Base-by-base conservation (phyloP, 1,140 invertebrate genomes). In the Ooceraea biroi region DNA sequence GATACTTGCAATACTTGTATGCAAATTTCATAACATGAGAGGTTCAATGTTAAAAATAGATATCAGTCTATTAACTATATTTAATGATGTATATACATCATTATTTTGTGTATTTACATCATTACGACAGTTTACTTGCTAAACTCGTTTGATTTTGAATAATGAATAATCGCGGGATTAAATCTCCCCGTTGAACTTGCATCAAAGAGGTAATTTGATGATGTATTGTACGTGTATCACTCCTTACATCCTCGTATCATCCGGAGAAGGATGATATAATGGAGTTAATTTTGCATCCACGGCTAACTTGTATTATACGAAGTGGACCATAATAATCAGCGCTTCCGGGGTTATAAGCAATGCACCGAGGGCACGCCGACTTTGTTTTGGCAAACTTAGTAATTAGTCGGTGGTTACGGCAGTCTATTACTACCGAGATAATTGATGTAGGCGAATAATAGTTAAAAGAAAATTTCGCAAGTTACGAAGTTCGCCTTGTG, bases 271-370 rank as follows among this genome's bases (percentile, higher is more conserved):
- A 3, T 3, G n/a, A 74, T 61, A 76, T 76, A 76, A 76, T 14
- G 44, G 12, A 63, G 1, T 12, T 63, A 63, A 76, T 76, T 76
- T 76, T 48, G 41, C 44, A 50, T 8, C 27, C 44, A 76, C 12
- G 17, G 5, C 8, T n/a, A 76, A 76, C 57, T 76, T 48, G 46
- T 74, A 61, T 48, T 61, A 74, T 17, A 76, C 19, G n/a, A 76
- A 63, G 73, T 76, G 58, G 27, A 65, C 44, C 25, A n/a, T 76
- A 48, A 44, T 65, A 76, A 76, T 76, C 73, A 65, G 8, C 44
- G 48, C 58, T 50, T 76, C 41, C 44, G 12, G n/a, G 44, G 44
- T 76, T 76, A 50, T 27, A 76, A 76, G 58, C 12, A 57, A n/a
- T 0, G 22, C n/a, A 50, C 11, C 27, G 55, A 74, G 41, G 22